Percentiles rank a stretch among this genome's conserved stretches.
Evolutionary conservation across 2,113 vertebrate genomes (phyloP).

Genomic region (Fukomys damarensis): DNA sequence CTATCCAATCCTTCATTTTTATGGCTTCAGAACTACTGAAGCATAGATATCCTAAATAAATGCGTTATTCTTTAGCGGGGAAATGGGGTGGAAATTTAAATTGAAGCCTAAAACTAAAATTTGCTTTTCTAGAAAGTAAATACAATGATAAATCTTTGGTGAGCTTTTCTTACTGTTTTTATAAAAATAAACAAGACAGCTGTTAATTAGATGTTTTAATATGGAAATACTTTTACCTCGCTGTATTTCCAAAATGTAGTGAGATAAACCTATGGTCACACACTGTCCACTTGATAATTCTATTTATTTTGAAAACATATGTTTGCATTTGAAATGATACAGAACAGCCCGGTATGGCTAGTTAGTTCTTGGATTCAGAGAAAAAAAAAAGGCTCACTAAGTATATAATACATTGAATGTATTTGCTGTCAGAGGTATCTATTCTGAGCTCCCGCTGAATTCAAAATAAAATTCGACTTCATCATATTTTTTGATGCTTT

Average conservation of each 20-base stretch:
- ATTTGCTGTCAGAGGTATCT: slow-evolving; percentile 71
- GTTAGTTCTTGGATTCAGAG: slow-evolving; percentile 19
- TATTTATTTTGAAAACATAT: slow-evolving; percentile 60
- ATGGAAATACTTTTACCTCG: neutral
- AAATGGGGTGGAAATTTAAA: slow-evolving; percentile 70
- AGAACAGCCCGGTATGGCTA: slow-evolving; percentile 61
- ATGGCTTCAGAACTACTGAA: neutral
- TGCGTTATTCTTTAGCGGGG: neutral
- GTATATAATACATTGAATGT: slow-evolving; percentile 63
- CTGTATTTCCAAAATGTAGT: neutral
- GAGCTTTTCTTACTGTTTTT: neutral
- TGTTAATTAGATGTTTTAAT: neutral
- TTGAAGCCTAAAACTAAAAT: slow-evolving; percentile 59
- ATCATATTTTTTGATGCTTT: slow-evolving; percentile 58
- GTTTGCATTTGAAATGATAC: slow-evolving; percentile 66
- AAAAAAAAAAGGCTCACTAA: slow-evolving; percentile 57
- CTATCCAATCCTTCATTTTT: neutral
- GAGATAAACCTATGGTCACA: neutral
- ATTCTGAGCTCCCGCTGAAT: slow-evolving; percentile 75
- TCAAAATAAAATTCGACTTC: slow-evolving; percentile 81
- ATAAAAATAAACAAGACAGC: neutral
- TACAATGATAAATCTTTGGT: neutral
- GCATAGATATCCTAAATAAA: neutral
- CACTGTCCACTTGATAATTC: slow-evolving; percentile 47
- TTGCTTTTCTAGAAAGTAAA: neutral